Percentiles rank a stretch among this genome's conserved stretches.
Evolutionary conservation across 2,113 vertebrate genomes (phyloP).

Genomic region (Gobius niger): DNA sequence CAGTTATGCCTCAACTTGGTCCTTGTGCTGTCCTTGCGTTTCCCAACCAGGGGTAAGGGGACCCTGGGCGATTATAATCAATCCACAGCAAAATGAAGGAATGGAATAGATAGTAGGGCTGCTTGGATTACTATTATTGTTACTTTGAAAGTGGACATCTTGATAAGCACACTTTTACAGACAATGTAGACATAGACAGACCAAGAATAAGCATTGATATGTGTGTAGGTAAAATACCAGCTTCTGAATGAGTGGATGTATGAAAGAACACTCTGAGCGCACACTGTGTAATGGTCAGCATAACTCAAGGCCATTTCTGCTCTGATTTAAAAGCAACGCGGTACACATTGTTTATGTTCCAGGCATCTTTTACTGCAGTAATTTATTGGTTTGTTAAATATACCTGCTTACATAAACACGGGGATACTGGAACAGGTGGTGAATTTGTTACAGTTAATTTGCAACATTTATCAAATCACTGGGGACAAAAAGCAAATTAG

Average conservation of each 20-base stretch:
- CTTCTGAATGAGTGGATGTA: not conserved
- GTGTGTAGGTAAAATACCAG: not conserved
- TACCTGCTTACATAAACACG: constrained; percentile 16
- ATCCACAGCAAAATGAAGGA: too few species aligned
- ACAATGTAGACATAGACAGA: not conserved
- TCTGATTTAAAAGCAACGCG: not conserved
- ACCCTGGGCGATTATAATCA: too few species aligned
- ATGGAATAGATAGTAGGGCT: too few species aligned
- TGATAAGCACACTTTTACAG: constrained; percentile 13
- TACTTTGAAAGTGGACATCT: not conserved
- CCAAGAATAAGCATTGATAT: too few species aligned
- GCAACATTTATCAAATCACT: constrained; percentile 49
- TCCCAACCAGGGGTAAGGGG: too few species aligned
- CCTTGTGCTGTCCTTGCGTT: too few species aligned
- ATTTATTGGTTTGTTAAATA: constrained; percentile 24
- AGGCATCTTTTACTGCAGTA: not conserved
- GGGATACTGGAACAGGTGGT: constrained; percentile 47
- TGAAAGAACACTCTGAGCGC: not conserved
- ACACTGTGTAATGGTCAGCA: constrained; percentile 4
- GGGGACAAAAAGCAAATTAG: constrained; percentile 25
- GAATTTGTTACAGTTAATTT: constrained; percentile 45
- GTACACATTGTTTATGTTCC: not conserved
- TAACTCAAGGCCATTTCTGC: not conserved
- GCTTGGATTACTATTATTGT: not conserved
- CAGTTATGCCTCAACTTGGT: too few species aligned